phyloP scores from a whole-genome alignment of 2,888 invertebrate species.

The Diloba caeruleocephala region DNA sequence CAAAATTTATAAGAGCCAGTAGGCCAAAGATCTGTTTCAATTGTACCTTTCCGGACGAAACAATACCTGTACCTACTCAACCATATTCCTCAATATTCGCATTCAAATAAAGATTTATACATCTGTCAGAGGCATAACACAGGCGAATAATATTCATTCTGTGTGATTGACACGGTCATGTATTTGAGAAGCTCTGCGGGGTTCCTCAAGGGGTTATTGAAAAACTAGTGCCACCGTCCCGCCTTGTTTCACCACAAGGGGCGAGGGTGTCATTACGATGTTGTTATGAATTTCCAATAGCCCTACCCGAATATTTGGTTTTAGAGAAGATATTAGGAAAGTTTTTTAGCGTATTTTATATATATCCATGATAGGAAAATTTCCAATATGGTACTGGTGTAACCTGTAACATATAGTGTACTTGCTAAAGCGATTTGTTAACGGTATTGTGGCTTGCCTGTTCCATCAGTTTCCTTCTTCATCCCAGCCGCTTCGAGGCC shows the following conservation, averaged over 20 bases:
- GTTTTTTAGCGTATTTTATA: constrained; percentile 12
- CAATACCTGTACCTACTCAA: constrained; percentile 29
- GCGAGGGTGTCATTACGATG: constrained; percentile 56
- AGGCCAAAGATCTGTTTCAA: neutral
- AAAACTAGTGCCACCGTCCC: constrained; percentile 75
- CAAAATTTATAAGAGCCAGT: no score
- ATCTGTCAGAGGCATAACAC: constrained; percentile 58
- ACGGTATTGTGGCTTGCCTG: no score
- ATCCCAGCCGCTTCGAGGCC: no score
- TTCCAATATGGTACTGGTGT: no score
- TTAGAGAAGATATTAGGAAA: constrained; percentile 29
- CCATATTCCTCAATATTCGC: constrained; percentile 17
- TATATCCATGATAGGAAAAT: no score
- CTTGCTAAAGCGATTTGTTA: no score
- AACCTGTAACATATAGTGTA: no score
- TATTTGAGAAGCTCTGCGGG: constrained; percentile 81
- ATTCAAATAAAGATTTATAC: constrained; percentile 47
- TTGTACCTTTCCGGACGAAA: constrained; percentile 19
- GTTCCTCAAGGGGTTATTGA: constrained; percentile 80
- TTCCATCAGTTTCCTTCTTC: no score
- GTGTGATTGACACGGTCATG: constrained; percentile 68
- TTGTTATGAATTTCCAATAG: constrained; percentile 27
- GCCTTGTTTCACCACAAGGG: constrained; percentile 79
- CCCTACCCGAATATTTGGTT: constrained; percentile 19
- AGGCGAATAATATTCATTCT: constrained; percentile 51